Base-by-base conservation (phyloP, 2,113 vertebrate species). In the Penelope pileata region DNA sequence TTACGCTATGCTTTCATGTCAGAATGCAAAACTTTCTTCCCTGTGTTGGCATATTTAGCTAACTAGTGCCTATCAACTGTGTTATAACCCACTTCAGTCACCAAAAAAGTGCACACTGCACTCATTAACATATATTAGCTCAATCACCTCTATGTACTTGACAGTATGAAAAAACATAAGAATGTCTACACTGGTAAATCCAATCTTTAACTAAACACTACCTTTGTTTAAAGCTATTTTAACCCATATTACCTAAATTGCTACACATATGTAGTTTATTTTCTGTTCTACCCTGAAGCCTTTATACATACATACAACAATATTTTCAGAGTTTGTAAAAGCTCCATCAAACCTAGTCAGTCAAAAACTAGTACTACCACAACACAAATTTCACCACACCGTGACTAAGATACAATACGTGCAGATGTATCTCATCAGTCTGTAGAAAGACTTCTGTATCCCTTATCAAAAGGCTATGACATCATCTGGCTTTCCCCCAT, bases 41-140 rank as follows among this genome's bases (percentile, higher is more conserved):
- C 88, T 83, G 82, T 96, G 59, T 96, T 95, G 51, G 32, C 48
- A 74, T 83, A 84, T 82, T 88, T 67, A 74, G 47, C 47, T 94
- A 86, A 89, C 76, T 91, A 73, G 56, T 91, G 48, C 40, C 86
- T 90, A 90, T 62, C n/a, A 90, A 91, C 67, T 74, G 73, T 30
- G 10, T 72, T 81, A 83, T 4, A 85, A 23, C 27, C 53, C 80
- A 59, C 23, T 92, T 78, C 51, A 94, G 79, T 90, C 73, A 96
- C 62, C 86, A 95, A 90, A 95, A 82, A 69, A 73, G 18, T 16
- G 32, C 21, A 91, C 19, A 26, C 3, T 56, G 77, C 53, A 83
- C 38, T 90, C n/a, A 89, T 94, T 94, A 97, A 89, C 78, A 85
- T 27, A 86, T 88, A 36, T 64, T 91, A 78, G 59, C 17, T 93